Evolutionary conservation across 2,888 invertebrate species (phyloP), one percentile per base, ranked within the genome.

Genomic region (Aleiodes testaceus): DNA sequence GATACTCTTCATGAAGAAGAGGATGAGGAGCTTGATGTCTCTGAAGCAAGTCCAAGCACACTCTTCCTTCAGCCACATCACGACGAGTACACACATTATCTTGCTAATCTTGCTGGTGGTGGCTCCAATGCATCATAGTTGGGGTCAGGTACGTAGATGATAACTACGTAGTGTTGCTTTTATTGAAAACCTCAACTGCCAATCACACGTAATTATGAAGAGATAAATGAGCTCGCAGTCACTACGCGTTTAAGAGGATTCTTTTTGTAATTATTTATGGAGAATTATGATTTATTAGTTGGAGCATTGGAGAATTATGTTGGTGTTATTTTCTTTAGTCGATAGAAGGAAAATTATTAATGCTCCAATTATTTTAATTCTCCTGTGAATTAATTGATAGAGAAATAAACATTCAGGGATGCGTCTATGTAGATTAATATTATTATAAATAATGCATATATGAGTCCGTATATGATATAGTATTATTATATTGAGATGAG

Each of bases 21-120:
- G 70, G 88, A 90, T 20, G 88, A 91, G 12, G 89, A 90, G 69
- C 81, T 89, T 26, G 90, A 90, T 74, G 90, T 91, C 72, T 79
- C 81, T 14, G 89, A 90, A 0, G 89, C 89, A 9, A 84, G 81
- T 20, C 82, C 85, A 0, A 84, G 81, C 30, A 87, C 89, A 20
- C 80, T 91, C 9, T 91, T 91, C 79, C 85, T 90, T 65, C 89
- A 88, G 66, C 80, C 77, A 16, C 80, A 79, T 36, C 79, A 78
- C 16, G 77, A 76, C 26, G 74, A 76, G 45, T 65, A 65, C 47
- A 63, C 70, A 59, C 78, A 77, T 55, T 74, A 75, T 52, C 75
- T 78, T 55, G 63, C 75, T 12, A 74, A 76, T 36, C 71, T 78
- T 36, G 72, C 68, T 44, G 77, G 71, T 6, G 76, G 73, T 26